Evolutionary conservation across 2,113 vertebrate genomes (phyloP).

Genomic region (Saccopteryx bilineata): DNA sequence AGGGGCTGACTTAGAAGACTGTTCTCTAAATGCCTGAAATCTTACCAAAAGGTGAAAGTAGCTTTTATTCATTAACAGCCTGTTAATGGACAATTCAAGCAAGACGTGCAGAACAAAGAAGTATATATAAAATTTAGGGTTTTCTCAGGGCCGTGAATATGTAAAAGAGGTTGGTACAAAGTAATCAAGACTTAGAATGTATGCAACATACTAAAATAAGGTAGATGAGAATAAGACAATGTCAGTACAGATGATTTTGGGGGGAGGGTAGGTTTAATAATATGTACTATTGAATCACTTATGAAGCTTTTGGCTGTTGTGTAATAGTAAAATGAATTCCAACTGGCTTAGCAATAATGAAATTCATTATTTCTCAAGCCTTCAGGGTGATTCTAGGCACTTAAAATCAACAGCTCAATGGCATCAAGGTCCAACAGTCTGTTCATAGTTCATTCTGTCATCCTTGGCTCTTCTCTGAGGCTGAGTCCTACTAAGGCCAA

Average conservation of each 20-base stretch:
- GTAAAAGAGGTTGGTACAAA: conserved; percentile 14
- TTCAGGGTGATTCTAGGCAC: background rate
- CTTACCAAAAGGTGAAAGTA: background rate
- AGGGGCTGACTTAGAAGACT: background rate
- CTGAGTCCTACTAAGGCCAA: background rate
- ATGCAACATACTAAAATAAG: background rate
- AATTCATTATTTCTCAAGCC: background rate
- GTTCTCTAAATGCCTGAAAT: background rate
- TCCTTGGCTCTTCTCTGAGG: background rate
- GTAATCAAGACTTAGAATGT: conserved; percentile 17
- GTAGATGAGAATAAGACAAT: background rate
- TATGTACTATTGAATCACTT: conserved; percentile 4
- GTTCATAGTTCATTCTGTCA: background rate
- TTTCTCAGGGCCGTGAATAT: background rate
- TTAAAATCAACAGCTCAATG: background rate
- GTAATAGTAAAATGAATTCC: background rate
- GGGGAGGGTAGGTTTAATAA: background rate
- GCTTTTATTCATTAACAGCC: background rate
- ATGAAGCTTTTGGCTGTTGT: background rate
- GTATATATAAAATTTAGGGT: background rate
- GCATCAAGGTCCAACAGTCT: background rate
- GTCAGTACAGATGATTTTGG: background rate
- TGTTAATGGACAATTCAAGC: background rate
- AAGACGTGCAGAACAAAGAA: background rate
- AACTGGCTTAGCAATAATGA: background rate